Evolutionary conservation across 2,797 vertebrate genomes (phyloP).

Genomic region (Thaleichthys pacificus): DNA sequence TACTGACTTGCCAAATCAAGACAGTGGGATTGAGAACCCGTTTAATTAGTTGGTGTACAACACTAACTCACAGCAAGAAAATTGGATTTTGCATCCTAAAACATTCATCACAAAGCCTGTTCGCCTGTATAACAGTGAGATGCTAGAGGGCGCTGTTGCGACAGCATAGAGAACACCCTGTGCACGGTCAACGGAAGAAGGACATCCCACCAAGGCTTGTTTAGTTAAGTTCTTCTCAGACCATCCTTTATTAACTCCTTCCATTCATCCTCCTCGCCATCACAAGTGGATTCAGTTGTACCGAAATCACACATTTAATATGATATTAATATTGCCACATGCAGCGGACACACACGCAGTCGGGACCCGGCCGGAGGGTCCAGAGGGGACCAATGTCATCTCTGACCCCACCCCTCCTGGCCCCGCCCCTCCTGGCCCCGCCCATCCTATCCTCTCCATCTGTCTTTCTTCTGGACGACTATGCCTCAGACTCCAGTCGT

Average conservation of each 20-base stretch:
- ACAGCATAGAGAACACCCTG: constrained; percentile 33
- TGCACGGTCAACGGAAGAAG: neutral
- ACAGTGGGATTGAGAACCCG: no score
- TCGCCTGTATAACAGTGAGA: neutral
- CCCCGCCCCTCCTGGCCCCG: constrained; percentile 1
- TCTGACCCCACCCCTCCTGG: neutral
- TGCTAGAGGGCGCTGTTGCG: constrained; percentile 76
- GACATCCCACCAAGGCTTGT: neutral
- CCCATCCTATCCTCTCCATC: constrained; percentile 20
- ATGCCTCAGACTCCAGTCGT: constrained; percentile 28
- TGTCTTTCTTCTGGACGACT: constrained; percentile 29
- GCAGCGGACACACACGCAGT: no score
- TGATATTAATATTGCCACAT: no score
- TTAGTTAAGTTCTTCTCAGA: neutral
- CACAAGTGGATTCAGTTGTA: neutral
- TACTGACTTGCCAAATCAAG: no score
- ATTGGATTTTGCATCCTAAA: neutral
- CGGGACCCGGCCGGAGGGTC: no score
- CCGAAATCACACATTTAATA: no score
- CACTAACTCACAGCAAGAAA: neutral
- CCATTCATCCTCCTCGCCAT: neutral
- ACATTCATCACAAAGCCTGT: neutral
- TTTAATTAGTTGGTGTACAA: no score
- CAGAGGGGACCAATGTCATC: neutral
- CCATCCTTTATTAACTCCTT: neutral